Evolutionary conservation across 1,140 invertebrate genomes (phyloP).

Genomic region (Drosophila neocordata): DNA sequence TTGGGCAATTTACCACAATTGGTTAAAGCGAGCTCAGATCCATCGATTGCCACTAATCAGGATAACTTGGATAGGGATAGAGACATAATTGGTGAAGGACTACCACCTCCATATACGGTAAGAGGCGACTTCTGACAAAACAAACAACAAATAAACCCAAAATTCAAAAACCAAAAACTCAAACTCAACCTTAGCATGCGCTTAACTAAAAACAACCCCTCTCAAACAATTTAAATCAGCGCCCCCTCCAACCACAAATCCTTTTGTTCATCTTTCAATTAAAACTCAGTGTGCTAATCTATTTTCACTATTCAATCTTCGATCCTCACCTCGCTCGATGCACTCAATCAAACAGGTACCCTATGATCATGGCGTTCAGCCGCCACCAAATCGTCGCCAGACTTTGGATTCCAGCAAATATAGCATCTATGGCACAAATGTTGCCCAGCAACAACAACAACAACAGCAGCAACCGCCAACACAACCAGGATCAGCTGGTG

Average conservation of each 20-base stretch:
- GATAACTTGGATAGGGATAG: conserved; percentile 86
- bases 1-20: conserved; percentile 86
- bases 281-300: conserved; percentile 59
- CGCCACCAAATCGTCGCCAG: conserved; percentile 69
- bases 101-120: conserved; percentile 91
- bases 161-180: conserved; percentile 20
- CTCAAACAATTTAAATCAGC: conserved; percentile 4
- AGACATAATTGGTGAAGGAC: conserved; percentile 84
- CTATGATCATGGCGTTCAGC: conserved; percentile 72
- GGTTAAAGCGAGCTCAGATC: conserved; percentile 94
- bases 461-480: conserved; percentile 36
- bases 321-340: conserved; percentile 44
- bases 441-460: conserved; percentile 31
- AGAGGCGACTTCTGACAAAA: conserved; percentile 67
- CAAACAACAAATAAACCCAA: conserved; percentile 18
- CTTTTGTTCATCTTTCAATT: conserved; percentile 1
- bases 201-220: conserved; percentile 51
- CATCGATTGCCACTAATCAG: conserved; percentile 87
- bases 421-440: conserved; percentile 64
- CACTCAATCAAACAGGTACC: conserved; percentile 62
- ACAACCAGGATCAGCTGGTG: conserved; percentile 27
- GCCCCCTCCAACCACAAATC: conserved; percentile 15
- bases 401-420: conserved; percentile 79
- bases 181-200: conserved; percentile 54
- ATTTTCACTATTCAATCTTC: conserved; percentile 47